Conservation (phyloP, 1,140 invertebrate species). For the Orussus abietinus region DNA sequence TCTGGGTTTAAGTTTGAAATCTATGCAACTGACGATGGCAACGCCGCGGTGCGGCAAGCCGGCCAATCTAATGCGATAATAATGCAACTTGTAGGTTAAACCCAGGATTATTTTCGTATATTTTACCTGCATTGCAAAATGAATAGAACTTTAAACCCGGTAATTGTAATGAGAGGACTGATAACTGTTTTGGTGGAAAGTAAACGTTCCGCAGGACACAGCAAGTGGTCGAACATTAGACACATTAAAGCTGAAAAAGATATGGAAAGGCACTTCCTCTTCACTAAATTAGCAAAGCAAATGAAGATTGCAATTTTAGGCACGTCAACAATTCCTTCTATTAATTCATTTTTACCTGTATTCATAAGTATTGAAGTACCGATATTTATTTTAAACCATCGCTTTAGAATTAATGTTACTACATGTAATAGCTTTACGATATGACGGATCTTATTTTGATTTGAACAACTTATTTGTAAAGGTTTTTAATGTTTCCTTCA, state of each 20-base stretch:
- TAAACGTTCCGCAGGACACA: conserved; percentile 61
- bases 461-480: conserved; percentile 2
- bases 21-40: no score
- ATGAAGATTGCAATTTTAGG: conserved; percentile 58
- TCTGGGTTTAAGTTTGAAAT: no score
- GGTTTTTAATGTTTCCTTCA: conserved; percentile 24
- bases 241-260: conserved; percentile 65
- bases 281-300: conserved; percentile 47
- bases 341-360: conserved; percentile 8
- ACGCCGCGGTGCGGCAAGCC: no score
- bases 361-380: conserved; percentile 15
- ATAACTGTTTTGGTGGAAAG: conserved; percentile 7
- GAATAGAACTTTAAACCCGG: no score
- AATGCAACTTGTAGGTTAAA: no score
- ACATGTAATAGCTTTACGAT: conserved; percentile 11
- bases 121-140: no score
- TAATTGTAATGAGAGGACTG: no score
- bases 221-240: conserved; percentile 71
- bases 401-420: conserved; percentile 4
- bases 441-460: conserved; percentile 6
- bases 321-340: conserved; percentile 26
- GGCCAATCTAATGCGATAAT: no score
- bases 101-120: no score
- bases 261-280: conserved; percentile 49
- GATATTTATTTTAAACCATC: conserved; percentile 5